Evolutionary conservation across 2,888 invertebrate genomes (phyloP).

Genomic region (Agrotis segetum): DNA sequence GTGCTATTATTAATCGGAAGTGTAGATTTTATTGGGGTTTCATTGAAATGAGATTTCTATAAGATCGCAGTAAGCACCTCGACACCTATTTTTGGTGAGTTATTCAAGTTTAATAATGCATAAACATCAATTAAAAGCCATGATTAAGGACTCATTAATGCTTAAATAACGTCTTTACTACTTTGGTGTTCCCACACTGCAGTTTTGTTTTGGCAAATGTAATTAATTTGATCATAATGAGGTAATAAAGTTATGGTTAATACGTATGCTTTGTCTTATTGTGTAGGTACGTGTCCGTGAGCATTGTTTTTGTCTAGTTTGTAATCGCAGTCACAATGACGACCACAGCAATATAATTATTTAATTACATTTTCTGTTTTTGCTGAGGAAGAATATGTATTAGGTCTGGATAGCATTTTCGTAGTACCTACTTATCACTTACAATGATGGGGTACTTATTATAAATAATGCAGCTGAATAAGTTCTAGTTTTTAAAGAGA

Average conservation of each 20-base stretch:
- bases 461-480: no score
- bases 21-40: constrained; percentile 76
- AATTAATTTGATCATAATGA: constrained; percentile 18
- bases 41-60: constrained; percentile 66
- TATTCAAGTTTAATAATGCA: constrained; percentile 63
- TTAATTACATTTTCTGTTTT: not conserved
- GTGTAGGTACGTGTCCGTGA: not conserved
- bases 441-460: no score
- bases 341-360: not conserved
- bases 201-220: constrained; percentile 22
- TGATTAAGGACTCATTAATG: constrained; percentile 58
- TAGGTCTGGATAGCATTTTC: no score
- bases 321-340: not conserved
- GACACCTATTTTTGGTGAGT: constrained; percentile 61
- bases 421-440: no score
- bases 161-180: constrained; percentile 33
- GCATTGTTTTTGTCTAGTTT: constrained; percentile 6
- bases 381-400: not conserved
- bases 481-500: no score
- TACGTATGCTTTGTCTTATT: constrained; percentile 14
- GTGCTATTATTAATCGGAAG: constrained; percentile 78
- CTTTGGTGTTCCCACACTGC: constrained; percentile 36
- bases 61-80: constrained; percentile 53
- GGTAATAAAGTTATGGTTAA: constrained; percentile 10
- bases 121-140: constrained; percentile 49